Conservation (phyloP, 2,113 vertebrate species). For the Sarotherodon lohbergeri region DNA sequence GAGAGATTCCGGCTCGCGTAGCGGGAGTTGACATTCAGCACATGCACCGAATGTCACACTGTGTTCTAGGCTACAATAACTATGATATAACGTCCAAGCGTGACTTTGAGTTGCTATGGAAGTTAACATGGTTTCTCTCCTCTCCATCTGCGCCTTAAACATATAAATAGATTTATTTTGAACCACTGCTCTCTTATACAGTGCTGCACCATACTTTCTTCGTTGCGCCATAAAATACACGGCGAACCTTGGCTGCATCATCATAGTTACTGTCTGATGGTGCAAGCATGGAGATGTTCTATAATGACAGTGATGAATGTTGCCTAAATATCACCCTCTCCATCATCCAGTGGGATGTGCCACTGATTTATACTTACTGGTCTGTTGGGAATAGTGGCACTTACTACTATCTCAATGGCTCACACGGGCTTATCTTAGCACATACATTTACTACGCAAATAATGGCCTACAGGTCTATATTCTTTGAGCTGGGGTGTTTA, state of each 20-base stretch:
- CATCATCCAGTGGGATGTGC: conserved; percentile 43
- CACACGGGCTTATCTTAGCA: conserved; percentile 19
- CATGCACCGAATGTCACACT: conserved; percentile 29
- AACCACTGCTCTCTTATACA: not conserved
- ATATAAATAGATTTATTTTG: not conserved
- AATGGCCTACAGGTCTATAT: conserved; percentile 38
- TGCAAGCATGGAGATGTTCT: conserved; percentile 12
- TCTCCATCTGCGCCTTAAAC: not conserved
- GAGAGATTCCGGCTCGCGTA: not conserved
- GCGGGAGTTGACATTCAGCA: conserved; percentile 44
- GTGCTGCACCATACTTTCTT: not conserved
- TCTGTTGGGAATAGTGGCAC: conserved; percentile 39
- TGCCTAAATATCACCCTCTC: conserved; percentile 37
- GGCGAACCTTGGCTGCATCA: conserved; percentile 42
- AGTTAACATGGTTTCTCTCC: not conserved
- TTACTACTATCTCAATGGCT: conserved; percentile 33
- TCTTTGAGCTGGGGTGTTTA: conserved; percentile 4
- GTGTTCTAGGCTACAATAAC: conserved; percentile 13
- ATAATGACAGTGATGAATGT: conserved; percentile 54
- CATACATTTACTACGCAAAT: conserved; percentile 22
- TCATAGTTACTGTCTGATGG: conserved; percentile 21
- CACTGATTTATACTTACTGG: conserved; percentile 61
- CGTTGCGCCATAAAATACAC: not conserved
- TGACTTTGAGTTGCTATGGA: not conserved
- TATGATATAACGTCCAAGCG: not conserved